Base-by-base conservation (phyloP, 2,113 vertebrate genomes). In the Empidonax traillii region DNA sequence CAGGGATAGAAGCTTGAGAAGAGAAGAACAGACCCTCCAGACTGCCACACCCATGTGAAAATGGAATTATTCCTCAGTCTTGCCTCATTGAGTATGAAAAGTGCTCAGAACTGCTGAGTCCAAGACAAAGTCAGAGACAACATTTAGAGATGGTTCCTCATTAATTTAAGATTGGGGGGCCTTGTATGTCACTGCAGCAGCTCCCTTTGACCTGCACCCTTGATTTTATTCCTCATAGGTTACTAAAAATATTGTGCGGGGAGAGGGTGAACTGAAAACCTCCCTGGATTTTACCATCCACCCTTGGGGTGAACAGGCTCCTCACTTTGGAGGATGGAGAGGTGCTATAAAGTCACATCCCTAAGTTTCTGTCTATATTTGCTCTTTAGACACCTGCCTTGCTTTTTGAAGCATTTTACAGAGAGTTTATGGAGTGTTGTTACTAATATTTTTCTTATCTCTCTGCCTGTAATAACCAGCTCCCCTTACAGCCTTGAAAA, bases 111-210 rank as follows among this genome's bases (percentile, higher is more conserved):
- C 2, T 56, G 4, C 6, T 51, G 25, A 62, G 25, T 14, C 10
- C 10, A 43, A 47, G 33, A 49, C 4, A 35, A 74, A 41, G 5
- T 18, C 7, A n/a, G n/a, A 73, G 41, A 5, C 3, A 19, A 33
- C 15, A 14, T 78, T 89, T 46, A 23, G 19, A 75, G 22, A 28
- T 4, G 9, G 1, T 30, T 89, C 13, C 7, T 2, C 9, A 30
- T n/a, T 65, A 76, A 47, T 69, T 90, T 73, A 41, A 51, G 37
- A 20, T 2, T 17, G 7, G 1, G 7, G 6, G 3, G 0, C 5
- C 17, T 71, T 23, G 14, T 10, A 21, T 0, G 0, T 18, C 63
- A 51, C 10, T 35, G 43, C 18, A 66, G 3, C 1, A 67, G 14
- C 31, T 82, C 33, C 12, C 39, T 89, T 71, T 77, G 51, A 28